Base-by-base conservation (phyloP, 2,888 invertebrate genomes). In the Lucinisca nassula region DNA sequence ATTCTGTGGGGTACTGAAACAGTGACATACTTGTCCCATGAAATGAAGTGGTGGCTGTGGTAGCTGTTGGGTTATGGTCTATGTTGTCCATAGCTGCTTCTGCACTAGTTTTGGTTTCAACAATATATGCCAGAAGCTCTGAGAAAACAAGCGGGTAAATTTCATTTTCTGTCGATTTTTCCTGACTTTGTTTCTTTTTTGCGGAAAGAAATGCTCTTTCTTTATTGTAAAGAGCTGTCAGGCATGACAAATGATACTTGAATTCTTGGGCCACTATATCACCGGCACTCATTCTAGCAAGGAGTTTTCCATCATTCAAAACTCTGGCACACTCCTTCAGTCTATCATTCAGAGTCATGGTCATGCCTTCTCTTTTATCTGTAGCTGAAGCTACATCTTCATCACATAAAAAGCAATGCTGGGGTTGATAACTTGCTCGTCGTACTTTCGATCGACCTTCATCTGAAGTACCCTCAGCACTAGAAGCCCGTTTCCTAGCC, bases 251-350 rank as follows among this genome's bases (percentile, higher is more conserved):
- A 78, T 92, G 89, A 35, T 91, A 91, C 77, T 84, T 90, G 4
- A 91, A 67, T 61, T 90, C 92, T 84, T 90, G 91, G 67, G 90
- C 92, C 17, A 92, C 87, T 51, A 87, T 79, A 88, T 90, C 92
- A 14, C 91, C 87, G 40, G 72, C 82, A 87, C 86, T 89, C 32
- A 90, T 77, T 70, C 61, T 87, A 14, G 90, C 89, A 32, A 90
- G 35, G 10, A 90, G 78, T 58, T 75, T 88, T 40, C 83, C 84
- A 81, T 91, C 89, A 78, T 90, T 82, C n/a, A 90, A 61, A 35
- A 35, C 80, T n/a, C 32, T 1, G n/a, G 90, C 85, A 76, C 88
- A 88, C 75, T 86, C 85, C 45, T 88, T 85, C 21, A 88, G 40
- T 38, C 88, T 85, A 40, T 76, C 49, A 67, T 90, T 38, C 6